Evolutionary conservation across 1,140 invertebrate species (phyloP).

Genomic region (Drosophila nannoptera): DNA sequence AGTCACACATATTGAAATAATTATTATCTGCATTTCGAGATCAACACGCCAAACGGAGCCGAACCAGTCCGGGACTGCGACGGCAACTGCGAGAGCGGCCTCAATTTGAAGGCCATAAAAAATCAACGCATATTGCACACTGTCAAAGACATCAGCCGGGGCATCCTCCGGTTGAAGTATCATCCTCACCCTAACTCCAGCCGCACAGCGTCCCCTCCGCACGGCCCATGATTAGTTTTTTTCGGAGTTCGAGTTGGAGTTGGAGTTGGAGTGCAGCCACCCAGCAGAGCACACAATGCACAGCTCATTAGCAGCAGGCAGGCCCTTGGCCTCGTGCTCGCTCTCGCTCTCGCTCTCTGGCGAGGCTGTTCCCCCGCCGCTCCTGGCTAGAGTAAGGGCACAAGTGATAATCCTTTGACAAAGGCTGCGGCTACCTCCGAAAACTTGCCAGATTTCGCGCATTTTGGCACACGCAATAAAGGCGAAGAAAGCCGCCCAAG

Average conservation of each 20-base stretch:
- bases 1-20: slow-evolving; percentile 79
- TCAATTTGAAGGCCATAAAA: slow-evolving; percentile 78
- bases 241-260: too few species aligned
- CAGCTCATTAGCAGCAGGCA: slow-evolving; percentile 51
- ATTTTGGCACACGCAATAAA: slow-evolving; percentile 57
- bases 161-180: background rate
- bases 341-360: background rate
- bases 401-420: slow-evolving; percentile 77
- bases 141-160: slow-evolving; percentile 59
- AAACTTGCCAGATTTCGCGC: slow-evolving; percentile 59
- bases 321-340: slow-evolving; percentile 6
- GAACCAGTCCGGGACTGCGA: slow-evolving; percentile 24
- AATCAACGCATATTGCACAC: slow-evolving; percentile 79
- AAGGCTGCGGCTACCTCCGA: slow-evolving; percentile 39
- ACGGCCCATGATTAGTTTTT: slow-evolving; percentile 11
- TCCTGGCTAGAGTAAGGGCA: slow-evolving; percentile 29
- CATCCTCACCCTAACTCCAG: background rate
- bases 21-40: slow-evolving; percentile 78
- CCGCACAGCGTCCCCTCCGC: background rate
- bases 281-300: slow-evolving; percentile 32
- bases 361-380: background rate
- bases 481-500: slow-evolving; percentile 57
- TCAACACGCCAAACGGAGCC: slow-evolving; percentile 63
- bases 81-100: slow-evolving; percentile 36
- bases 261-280: slow-evolving; percentile 1